Evolutionary conservation across 2,113 vertebrate genomes (phyloP).

Genomic region (Macquaria ambigua): DNA sequence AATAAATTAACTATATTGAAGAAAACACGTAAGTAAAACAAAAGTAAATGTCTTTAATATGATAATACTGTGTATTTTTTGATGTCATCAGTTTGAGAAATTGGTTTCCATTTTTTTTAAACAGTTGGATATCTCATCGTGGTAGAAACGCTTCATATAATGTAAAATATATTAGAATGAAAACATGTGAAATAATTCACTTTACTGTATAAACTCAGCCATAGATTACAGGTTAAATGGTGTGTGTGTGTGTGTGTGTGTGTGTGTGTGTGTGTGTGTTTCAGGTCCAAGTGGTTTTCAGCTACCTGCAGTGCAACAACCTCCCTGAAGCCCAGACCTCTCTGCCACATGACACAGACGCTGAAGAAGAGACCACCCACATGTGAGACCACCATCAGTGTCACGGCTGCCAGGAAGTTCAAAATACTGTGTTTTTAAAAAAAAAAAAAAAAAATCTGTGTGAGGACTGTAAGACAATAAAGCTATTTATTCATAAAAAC

Average conservation of each 20-base stretch:
- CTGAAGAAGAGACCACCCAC: slow-evolving; percentile 77
- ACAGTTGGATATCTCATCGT: too few species aligned
- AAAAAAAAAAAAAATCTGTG: neutral
- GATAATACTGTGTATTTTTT: neutral
- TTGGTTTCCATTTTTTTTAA: too few species aligned
- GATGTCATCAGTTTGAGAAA: neutral
- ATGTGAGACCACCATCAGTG: slow-evolving; percentile 68
- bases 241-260: slow-evolving; percentile 22
- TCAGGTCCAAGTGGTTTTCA: slow-evolving; percentile 83
- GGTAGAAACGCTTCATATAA: neutral
- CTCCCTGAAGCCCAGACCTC: slow-evolving; percentile 78
- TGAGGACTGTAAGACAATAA: slow-evolving; percentile 26
- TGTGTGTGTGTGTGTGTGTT: slow-evolving; percentile 35
- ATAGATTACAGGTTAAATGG: too few species aligned
- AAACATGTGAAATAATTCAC: neutral
- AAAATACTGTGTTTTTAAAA: neutral
- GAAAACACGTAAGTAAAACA: neutral
- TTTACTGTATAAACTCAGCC: neutral
- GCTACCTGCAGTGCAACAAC: slow-evolving; percentile 81
- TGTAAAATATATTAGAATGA: neutral
- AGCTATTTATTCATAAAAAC: slow-evolving; percentile 52
- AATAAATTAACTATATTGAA: neutral
- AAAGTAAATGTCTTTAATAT: neutral
- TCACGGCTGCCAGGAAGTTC: neutral
- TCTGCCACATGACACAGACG: slow-evolving; percentile 72